Conservation (phyloP, 2,113 vertebrate species). For the Panurus biarmicus region DNA sequence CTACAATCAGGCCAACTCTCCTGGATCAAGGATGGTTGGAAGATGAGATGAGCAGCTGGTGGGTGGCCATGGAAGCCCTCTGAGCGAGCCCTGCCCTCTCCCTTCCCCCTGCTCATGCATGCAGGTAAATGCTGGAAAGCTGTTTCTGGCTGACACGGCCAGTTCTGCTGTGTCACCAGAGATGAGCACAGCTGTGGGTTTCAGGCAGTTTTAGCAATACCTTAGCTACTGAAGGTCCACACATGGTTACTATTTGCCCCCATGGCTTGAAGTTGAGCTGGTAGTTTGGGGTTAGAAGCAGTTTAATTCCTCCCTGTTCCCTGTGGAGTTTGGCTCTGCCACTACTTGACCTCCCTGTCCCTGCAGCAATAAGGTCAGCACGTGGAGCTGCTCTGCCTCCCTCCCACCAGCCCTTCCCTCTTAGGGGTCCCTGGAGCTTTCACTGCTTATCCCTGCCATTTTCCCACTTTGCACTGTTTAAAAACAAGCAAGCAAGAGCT, state of each 20-base stretch:
- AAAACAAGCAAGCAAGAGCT: conserved; percentile 58
- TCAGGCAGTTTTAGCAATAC: not conserved
- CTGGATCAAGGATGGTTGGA: not conserved
- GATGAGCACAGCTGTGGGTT: not conserved
- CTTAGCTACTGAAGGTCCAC: not conserved
- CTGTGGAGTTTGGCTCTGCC: not conserved
- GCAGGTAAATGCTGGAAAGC: not conserved
- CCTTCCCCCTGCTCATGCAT: fast-evolving
- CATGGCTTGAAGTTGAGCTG: not conserved
- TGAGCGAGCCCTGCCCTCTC: not conserved
- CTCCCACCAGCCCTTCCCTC: not conserved
- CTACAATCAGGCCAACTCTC: not conserved
- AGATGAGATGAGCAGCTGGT: not conserved
- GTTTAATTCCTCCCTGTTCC: not conserved
- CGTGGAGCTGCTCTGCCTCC: not conserved
- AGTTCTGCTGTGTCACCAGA: not conserved
- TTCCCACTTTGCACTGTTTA: conserved; percentile 53
- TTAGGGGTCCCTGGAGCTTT: not conserved
- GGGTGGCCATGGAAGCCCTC: not conserved
- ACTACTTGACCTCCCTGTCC: not conserved
- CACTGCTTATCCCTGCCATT: conserved; percentile 9
- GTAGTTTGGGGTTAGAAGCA: not conserved
- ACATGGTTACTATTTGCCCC: not conserved
- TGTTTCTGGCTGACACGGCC: not conserved
- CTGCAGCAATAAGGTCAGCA: not conserved